phyloP scores from a whole-genome alignment of 2,888 invertebrate genomes.

The Thymelicus lineola region DNA sequence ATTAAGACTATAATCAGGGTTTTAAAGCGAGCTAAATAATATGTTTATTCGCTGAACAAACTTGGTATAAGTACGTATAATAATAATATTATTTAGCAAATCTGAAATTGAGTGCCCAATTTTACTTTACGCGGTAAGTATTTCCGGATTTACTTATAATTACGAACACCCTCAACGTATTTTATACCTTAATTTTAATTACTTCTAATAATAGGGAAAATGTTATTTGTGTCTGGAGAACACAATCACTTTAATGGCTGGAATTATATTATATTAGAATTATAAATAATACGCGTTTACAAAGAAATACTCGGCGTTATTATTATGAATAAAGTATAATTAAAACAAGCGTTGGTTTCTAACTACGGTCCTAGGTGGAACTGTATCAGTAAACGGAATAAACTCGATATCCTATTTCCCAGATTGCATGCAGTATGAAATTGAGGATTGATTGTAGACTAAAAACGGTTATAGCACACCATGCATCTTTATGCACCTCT shows the following conservation, averaged over 20 bases:
- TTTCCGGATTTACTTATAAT: too few species aligned
- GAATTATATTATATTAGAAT: too few species aligned
- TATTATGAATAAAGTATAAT: not conserved
- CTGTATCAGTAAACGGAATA: conserved; percentile 29
- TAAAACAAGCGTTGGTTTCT: conserved; percentile 23
- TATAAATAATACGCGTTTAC: not conserved
- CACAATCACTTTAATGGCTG: too few species aligned
- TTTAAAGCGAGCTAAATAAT: not conserved
- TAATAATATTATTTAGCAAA: too few species aligned
- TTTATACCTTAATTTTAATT: too few species aligned
- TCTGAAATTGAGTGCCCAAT: too few species aligned
- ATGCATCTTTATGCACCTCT: too few species aligned
- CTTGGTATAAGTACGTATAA: too few species aligned
- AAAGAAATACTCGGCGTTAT: not conserved
- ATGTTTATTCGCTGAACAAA: too few species aligned
- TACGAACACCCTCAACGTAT: too few species aligned
- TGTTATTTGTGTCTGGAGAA: not conserved
- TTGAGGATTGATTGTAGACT: conserved; percentile 22
- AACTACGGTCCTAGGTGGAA: conserved; percentile 16
- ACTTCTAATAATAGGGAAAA: not conserved
- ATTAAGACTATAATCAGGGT: not conserved
- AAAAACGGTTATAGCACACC: too few species aligned
- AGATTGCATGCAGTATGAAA: conserved; percentile 32
- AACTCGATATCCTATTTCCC: conserved; percentile 33
- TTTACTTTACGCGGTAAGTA: too few species aligned